phyloP scores from a whole-genome alignment of 1,140 invertebrate species.

The Drosophila pachea region DNA sequence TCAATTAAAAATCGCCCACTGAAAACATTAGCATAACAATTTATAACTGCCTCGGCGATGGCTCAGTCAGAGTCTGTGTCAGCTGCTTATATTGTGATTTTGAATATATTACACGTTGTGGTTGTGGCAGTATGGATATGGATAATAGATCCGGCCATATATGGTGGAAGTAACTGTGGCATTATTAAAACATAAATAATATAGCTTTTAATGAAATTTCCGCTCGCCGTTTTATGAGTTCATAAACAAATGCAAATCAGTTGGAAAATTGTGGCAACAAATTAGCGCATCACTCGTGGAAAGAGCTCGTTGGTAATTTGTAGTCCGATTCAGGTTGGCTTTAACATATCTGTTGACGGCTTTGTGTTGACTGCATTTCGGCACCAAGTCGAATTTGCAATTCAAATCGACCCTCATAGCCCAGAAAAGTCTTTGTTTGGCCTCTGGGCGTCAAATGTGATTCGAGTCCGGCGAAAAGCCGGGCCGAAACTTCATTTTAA shows the following conservation, averaged over 20 bases:
- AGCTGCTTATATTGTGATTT: slow-evolving; percentile 55
- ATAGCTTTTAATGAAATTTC: slow-evolving; percentile 68
- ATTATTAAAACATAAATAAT: slow-evolving; percentile 76
- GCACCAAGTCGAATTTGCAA: slow-evolving; percentile 58
- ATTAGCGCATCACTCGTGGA: slow-evolving; percentile 66
- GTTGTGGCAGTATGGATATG: too few relatives aligned
- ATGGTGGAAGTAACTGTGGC: slow-evolving; percentile 37
- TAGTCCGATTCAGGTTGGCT: slow-evolving; percentile 17
- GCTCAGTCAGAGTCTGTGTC: slow-evolving; percentile 51
- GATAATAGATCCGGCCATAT: slow-evolving; percentile 40
- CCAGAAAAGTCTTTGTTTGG: slow-evolving; percentile 36
- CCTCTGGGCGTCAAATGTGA: slow-evolving; percentile 46
- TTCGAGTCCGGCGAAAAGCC: slow-evolving; percentile 32
- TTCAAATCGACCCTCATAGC: slow-evolving; percentile 49
- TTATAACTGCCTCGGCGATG: slow-evolving; percentile 67
- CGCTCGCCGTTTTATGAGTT: slow-evolving; percentile 66
- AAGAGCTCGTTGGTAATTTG: slow-evolving; percentile 6
- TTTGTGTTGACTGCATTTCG: slow-evolving; percentile 65
- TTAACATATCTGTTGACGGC: slow-evolving; percentile 62
- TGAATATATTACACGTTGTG: slow-evolving; percentile 62
- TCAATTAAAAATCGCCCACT: slow-evolving; percentile 73
- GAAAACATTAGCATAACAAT: slow-evolving; percentile 67
- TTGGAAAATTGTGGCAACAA: slow-evolving; percentile 70
- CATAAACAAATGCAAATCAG: slow-evolving; percentile 73
- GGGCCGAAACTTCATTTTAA: slow-evolving; percentile 58